Evolutionary conservation across 2,113 vertebrate genomes (phyloP).

Genomic region (Chloroceryle aenea): DNA sequence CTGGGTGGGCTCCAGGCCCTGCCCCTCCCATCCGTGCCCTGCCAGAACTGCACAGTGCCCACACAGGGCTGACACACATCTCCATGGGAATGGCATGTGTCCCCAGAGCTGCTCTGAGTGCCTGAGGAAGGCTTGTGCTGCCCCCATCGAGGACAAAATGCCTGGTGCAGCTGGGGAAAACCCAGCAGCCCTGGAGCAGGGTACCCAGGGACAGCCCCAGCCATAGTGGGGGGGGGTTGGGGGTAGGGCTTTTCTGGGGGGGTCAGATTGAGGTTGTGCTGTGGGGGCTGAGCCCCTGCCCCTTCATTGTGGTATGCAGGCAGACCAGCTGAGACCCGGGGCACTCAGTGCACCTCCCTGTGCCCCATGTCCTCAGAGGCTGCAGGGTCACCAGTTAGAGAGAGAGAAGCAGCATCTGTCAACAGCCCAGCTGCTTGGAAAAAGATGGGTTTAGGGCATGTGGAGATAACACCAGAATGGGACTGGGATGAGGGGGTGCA

Average conservation of each 20-base stretch:
- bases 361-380: not conserved
- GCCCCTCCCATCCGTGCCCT: not conserved
- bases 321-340: not conserved
- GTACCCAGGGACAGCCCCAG: not conserved
- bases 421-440: not conserved
- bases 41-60: no score
- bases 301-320: accelerated
- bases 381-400: not conserved
- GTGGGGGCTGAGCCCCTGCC: not conserved
- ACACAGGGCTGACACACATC: not conserved
- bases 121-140: not conserved
- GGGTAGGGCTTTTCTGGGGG: not conserved
- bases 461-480: accelerated
- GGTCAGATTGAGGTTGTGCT: not conserved
- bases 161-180: not conserved
- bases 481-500: not conserved
- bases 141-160: accelerated
- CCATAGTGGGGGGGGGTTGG: accelerated
- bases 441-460: not conserved
- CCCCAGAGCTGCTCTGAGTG: not conserved
- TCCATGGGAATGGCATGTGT: not conserved
- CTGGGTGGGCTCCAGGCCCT: not conserved
- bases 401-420: accelerated
- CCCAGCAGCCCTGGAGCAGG: not conserved
- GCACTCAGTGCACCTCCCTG: not conserved